A percentile compares a stretch with the other conserved stretches of the same genome.
Evolutionary conservation across 2,888 invertebrate genomes (phyloP).

Genomic region (Hoplodrina blanda): DNA sequence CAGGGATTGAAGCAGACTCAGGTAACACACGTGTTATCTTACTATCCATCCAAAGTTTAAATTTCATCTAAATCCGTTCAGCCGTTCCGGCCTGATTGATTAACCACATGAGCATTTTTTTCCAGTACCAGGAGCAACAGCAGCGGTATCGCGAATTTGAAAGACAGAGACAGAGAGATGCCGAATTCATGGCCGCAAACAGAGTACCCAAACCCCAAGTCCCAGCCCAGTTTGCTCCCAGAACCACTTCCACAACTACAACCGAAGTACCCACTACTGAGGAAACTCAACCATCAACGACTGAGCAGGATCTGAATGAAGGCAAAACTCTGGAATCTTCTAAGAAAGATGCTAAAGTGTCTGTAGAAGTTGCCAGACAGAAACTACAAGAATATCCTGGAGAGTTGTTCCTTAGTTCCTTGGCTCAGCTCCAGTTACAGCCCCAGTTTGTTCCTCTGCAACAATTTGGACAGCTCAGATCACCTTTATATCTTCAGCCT

Average conservation of each 20-base stretch:
- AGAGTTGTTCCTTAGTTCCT: conserved; percentile 81
- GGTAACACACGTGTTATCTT: conserved; percentile 63
- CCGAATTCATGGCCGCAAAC: conserved; percentile 66
- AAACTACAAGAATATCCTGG: conserved; percentile 85
- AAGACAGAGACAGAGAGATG: conserved; percentile 80
- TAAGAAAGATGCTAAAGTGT: conserved; percentile 73
- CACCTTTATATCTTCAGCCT: conserved; percentile 75
- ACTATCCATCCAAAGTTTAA: too few relatives aligned
- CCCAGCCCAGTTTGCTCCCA: conserved; percentile 78
- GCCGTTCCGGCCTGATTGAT: too few relatives aligned
- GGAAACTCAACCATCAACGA: conserved; percentile 74
- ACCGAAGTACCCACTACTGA: conserved; percentile 71
- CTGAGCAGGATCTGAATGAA: conserved; percentile 77
- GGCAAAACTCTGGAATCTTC: conserved; percentile 75
- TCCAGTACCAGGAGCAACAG: conserved; percentile 83
- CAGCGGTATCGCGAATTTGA: conserved; percentile 80
- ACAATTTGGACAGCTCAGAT: conserved; percentile 71
- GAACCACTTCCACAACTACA: conserved; percentile 68
- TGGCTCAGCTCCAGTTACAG: conserved; percentile 81
- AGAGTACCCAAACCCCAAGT: conserved; percentile 72
- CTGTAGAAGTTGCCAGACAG: conserved; percentile 84
- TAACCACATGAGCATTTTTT: background rate
- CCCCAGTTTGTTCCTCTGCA: conserved; percentile 79
- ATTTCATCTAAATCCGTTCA: too few relatives aligned
- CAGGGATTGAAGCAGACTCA: conserved; percentile 77